Base-by-base conservation (phyloP, 1,140 invertebrate species). In the Aphidius gifuensis region DNA sequence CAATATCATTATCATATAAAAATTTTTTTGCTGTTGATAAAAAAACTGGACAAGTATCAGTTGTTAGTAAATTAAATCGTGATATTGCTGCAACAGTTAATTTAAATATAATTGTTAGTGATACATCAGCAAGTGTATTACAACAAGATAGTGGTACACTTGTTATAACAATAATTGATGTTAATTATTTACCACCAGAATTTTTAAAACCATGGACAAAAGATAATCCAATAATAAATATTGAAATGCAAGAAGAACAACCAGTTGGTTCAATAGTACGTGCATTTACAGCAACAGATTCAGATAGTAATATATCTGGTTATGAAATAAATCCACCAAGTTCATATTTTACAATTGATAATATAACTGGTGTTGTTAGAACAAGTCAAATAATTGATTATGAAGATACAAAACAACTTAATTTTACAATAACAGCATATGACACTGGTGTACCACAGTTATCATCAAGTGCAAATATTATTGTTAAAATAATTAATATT, bases 121-220 rank as follows among this genome's bases (percentile, higher is more conserved):
- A 96, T 74, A 87, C 87, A 3, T 90, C 89, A 1, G 93, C 92
- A 3, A 85, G 86, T 0, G 88, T 85, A 6, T 78, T 87, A 5
- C 93, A 96, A 72, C 87, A 90, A 73, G 91, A 90, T 62, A 85
- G 85, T 79, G 91, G 92, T 39, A 86, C 88, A 57, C 78, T 96
- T 5, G 89, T 94, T 60, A 88, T 97, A 38, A 93, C 88, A 3
- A 91, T 97, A 49, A 88, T 94, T 43, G 93, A 96, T 74, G 88
- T 87, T 16, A 90, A 90, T 73, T 85, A 87, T 65, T 82, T 84
- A 63, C 78, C 86, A 4, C 88, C 88, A 8, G 76, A 80, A 64
- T 92, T 92, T 69, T 73, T 82, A 58, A 82, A 85, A 54, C 89
- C 90, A 0, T 91, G 91, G 90, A 90, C 88, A 1, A 83, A 84